Evolutionary conservation across 2,113 vertebrate genomes (phyloP).

Genomic region (Sprattus sprattus): DNA sequence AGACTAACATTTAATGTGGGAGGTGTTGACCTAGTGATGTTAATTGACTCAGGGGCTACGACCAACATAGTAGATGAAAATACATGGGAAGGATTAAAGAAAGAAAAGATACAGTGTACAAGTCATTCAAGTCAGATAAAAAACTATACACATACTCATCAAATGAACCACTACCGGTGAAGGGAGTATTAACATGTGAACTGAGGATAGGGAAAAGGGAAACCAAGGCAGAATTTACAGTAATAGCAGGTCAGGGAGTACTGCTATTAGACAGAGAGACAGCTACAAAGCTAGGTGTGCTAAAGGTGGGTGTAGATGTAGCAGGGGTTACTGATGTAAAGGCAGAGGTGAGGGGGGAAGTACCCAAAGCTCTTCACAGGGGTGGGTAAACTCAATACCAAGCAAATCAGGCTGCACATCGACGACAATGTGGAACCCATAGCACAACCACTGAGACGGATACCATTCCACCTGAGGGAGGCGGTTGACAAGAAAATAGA

Average conservation of each 20-base stretch:
- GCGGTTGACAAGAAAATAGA: conserved; percentile 20
- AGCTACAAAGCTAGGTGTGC: conserved; percentile 23
- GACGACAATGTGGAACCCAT: conserved; percentile 11
- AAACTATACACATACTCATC: conserved; percentile 35
- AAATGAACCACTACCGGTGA: conserved; percentile 19
- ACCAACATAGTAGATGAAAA: conserved; percentile 33
- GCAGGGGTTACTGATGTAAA: conserved; percentile 16
- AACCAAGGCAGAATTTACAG: background rate
- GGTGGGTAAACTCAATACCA: no score
- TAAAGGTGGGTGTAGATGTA: conserved; percentile 19
- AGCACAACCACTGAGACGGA: conserved; percentile 9
- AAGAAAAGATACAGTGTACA: conserved; percentile 21
- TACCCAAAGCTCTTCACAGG: background rate
- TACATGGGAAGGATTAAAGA: conserved; percentile 32
- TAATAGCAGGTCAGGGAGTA: background rate
- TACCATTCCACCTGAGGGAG: conserved; percentile 5
- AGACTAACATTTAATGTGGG: conserved; percentile 26
- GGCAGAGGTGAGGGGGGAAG: background rate
- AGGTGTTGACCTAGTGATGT: conserved; percentile 10
- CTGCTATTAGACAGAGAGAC: conserved; percentile 14
- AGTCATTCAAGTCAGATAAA: conserved; percentile 19
- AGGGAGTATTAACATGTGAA: conserved; percentile 35
- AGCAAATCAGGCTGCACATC: no score
- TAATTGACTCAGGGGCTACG: conserved; percentile 29
- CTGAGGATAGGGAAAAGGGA: background rate